Evolutionary conservation across 1,140 invertebrate species (phyloP), one percentile per base, ranked within the genome.

Genomic region (Pseudomyrmex cubaensis): DNA sequence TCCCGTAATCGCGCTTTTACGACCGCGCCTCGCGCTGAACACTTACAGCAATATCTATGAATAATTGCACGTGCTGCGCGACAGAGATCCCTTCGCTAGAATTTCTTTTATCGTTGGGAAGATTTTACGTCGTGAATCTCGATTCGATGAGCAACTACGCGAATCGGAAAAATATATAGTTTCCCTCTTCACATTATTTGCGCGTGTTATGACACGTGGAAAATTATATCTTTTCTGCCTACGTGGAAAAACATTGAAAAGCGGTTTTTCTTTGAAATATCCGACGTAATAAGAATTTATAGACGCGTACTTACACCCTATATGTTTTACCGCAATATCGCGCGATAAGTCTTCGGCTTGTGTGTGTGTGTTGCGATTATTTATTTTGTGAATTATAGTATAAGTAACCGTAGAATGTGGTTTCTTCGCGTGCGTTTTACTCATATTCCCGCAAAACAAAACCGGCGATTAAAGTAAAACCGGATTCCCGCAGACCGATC

Each of bases 261-360:
- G 25, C 44, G 48, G 48, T 54, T 12, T 77, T 67, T 66, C 50
- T 77, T 77, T 66, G 61, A 76, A 56, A 22, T 66, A 20, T 15
- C 48, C 61, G 73, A 50, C 25, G 2, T 54, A 63, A 50, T 62
- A 52, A 75, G 46, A 7, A 63, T 44, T 35, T 20, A 48, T 10
- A 17, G 9, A 17, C 13, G 48, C 48, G 13, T 15, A 7, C 3
- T 25, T 25, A 3, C 0, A 25, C 3, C 25, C 25, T 25, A 25
- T 25, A 25, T 25, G 12, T 56, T 44, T 66, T 15, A 46, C 10
- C 61, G 25, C 1, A 9, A 54, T 9, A 77, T 56, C 17, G 48
- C 10, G 25, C n/a, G 10, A 63, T 75, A 62, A 77, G 66, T 67
- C 3, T n/a, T 7, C 10, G 5, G 10, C 48, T 74, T 35, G n/a